Percentiles rank a stretch among this genome's conserved stretches.
Conservation (phyloP, 2,797 vertebrate species). For the Poeciliopsis infans region DNA sequence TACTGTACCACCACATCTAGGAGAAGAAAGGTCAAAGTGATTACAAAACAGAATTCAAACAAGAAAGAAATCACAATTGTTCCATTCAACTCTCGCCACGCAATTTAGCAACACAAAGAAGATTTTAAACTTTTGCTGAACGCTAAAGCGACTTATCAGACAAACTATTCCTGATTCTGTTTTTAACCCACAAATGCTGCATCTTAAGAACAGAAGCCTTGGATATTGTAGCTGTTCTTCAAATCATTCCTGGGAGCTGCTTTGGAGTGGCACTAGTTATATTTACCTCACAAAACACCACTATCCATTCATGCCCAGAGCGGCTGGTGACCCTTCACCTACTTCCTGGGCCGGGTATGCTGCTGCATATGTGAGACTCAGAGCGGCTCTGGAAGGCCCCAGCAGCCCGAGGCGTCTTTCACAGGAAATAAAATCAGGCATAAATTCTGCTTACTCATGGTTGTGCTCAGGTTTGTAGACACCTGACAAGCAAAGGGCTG, state of each 20-base stretch:
- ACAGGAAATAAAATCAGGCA: not conserved
- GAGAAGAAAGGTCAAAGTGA: not conserved
- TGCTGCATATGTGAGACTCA: constrained; percentile 31
- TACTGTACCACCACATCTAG: constrained; percentile 96
- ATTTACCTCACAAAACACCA: constrained; percentile 69
- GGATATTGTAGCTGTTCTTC: not conserved
- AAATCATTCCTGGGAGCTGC: constrained; percentile 16
- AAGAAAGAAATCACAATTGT: not conserved
- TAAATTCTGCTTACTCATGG: constrained; percentile 11
- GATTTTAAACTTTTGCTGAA: not conserved
- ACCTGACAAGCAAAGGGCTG: not conserved
- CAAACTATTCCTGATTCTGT: not conserved
- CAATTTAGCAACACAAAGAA: not conserved
- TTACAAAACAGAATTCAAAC: not conserved
- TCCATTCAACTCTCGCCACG: not conserved
- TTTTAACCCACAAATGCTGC: not conserved
- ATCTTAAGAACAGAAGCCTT: not conserved
- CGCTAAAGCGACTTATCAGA: not conserved
- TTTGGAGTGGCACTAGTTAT: constrained; percentile 59
- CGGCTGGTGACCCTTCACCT: constrained; percentile 76
- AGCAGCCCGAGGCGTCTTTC: constrained; percentile 11
- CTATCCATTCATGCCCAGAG: constrained; percentile 66
- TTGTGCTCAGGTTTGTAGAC: not conserved
- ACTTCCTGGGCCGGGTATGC: constrained; percentile 59
- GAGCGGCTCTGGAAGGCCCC: constrained; percentile 29